Evolutionary conservation across 1,140 invertebrate genomes (phyloP).

Genomic region (Melanaphis sacchari): DNA sequence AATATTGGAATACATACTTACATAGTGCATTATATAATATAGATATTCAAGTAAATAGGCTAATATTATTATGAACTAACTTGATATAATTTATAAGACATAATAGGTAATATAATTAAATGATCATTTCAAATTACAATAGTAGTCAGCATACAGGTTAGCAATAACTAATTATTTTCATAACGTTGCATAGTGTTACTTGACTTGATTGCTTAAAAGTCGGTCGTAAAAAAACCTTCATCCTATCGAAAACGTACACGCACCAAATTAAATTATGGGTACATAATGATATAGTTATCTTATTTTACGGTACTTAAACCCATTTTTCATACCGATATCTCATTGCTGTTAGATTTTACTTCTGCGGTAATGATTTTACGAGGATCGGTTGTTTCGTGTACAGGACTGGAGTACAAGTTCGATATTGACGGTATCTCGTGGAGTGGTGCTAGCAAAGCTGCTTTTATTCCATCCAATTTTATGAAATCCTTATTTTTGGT

Average conservation of each 20-base stretch:
- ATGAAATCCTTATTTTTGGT: neutral
- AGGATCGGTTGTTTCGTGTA: neutral
- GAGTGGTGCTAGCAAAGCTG: neutral
- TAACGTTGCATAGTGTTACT: neutral
- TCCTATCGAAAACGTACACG: slow-evolving; percentile 1
- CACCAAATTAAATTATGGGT: neutral
- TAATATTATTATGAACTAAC: neutral
- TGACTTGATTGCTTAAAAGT: neutral
- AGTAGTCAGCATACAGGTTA: neutral
- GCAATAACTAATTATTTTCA: neutral
- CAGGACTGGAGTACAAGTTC: neutral
- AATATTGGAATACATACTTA: neutral
- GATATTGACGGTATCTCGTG: slow-evolving; percentile 39
- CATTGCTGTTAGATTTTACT: neutral
- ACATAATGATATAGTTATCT: neutral
- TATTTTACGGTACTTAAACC: neutral
- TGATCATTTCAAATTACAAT: neutral
- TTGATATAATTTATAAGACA: neutral
- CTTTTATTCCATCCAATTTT: neutral
- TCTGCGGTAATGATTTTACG: neutral
- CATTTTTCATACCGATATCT: neutral
- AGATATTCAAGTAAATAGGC: neutral
- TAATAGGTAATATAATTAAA: no score
- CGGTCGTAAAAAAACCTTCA: slow-evolving; percentile 30
- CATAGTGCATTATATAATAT: neutral